Evolutionary conservation across 2,797 vertebrate species (phyloP).

Genomic region (Coregonus ussuriensis): DNA sequence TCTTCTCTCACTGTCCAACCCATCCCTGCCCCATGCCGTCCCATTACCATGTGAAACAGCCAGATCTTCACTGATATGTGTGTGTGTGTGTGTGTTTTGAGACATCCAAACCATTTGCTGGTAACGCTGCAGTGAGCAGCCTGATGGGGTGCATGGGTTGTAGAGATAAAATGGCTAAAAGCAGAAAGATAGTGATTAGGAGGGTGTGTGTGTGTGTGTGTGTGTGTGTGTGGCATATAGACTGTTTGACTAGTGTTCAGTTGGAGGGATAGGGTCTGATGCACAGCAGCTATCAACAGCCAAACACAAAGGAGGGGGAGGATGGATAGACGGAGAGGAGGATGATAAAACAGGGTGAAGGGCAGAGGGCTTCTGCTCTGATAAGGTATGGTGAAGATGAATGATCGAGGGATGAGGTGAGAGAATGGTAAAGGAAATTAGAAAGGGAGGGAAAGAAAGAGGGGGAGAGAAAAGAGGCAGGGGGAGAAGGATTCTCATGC

Average conservation of each 20-base stretch:
- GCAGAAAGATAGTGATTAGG: not conserved
- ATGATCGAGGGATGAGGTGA: not conserved
- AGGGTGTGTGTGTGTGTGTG: not conserved
- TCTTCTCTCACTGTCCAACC: not conserved
- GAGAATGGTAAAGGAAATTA: not conserved
- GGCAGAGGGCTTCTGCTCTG: not conserved
- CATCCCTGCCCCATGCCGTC: not conserved
- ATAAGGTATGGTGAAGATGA: not conserved
- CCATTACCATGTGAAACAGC: too few species aligned
- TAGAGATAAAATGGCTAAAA: not conserved
- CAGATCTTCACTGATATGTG: not conserved
- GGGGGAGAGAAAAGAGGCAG: too few species aligned
- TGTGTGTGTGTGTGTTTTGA: constrained; percentile 3
- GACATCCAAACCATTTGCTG: not conserved
- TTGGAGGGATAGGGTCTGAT: not conserved
- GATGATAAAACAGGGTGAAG: not conserved
- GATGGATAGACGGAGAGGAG: not conserved
- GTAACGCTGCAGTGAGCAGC: not conserved
- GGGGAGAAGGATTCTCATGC: not conserved
- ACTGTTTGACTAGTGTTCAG: not conserved
- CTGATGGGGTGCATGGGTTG: not conserved
- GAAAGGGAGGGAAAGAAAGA: not conserved
- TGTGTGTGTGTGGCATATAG: constrained; percentile 1
- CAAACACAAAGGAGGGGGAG: not conserved
- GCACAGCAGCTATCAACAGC: not conserved